Evolutionary conservation across 1,140 invertebrate species (phyloP).

Genomic region (Lanistes nyassanus): DNA sequence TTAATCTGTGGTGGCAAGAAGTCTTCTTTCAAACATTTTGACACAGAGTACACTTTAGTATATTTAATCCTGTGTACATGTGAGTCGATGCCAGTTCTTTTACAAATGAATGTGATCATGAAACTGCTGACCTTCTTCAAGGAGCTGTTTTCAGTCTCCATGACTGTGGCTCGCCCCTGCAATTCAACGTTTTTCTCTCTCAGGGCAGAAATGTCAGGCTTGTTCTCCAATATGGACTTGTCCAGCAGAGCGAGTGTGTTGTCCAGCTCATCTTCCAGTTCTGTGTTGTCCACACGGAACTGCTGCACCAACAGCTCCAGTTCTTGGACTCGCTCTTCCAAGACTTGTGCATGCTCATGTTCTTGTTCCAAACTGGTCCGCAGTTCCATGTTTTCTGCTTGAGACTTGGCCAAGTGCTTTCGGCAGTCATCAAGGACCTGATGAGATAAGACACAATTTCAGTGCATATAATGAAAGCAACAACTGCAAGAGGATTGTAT

Average conservation of each 20-base stretch:
- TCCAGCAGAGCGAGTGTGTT: constrained; percentile 27
- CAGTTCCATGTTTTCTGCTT: constrained; percentile 60
- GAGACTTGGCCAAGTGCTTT: constrained; percentile 50
- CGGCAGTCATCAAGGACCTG: constrained; percentile 53
- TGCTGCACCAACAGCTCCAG: constrained; percentile 38
- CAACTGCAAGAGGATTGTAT: too few species aligned
- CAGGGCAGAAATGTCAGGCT: constrained; percentile 43
- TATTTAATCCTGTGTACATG: not conserved
- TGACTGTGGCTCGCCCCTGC: constrained; percentile 37
- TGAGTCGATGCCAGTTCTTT: not conserved
- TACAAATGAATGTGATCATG: not conserved
- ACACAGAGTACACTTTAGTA: not conserved
- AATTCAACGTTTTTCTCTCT: constrained; percentile 48
- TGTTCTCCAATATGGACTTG: constrained; percentile 27
- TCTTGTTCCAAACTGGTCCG: constrained; percentile 50
- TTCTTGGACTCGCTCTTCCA: constrained; percentile 44
- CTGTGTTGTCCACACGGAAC: constrained; percentile 28
- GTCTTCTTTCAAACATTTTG: not conserved
- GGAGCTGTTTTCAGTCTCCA: constrained; percentile 49
- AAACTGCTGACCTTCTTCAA: constrained; percentile 43
- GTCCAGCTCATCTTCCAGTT: constrained; percentile 31
- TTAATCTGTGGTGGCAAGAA: constrained; percentile 12
- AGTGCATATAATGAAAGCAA: not conserved
- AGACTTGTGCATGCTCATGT: constrained; percentile 33
- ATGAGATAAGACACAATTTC: not conserved